Conservation (phyloP, 2,797 vertebrate genomes). For the Muscicapa striata region DNA sequence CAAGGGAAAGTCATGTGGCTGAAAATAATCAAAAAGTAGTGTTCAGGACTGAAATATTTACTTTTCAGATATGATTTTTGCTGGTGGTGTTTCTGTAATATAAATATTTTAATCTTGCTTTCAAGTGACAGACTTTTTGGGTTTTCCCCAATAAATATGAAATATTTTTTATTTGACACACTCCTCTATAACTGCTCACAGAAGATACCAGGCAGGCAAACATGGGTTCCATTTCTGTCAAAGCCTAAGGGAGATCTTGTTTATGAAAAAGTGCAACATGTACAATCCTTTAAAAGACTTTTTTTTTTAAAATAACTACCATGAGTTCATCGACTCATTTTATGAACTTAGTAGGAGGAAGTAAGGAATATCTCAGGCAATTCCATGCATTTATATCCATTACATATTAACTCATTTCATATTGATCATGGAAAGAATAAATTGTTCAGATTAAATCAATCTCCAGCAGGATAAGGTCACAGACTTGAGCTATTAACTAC, state of each 20-base stretch:
- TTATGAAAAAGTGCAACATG: not conserved
- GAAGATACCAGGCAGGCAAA: not conserved
- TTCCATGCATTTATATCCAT: conserved; percentile 17
- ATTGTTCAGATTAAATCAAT: conserved; percentile 33
- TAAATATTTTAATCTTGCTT: conserved; percentile 67
- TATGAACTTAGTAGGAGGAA: not conserved
- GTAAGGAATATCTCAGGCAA: not conserved
- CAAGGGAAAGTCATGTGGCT: conserved; percentile 32
- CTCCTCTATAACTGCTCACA: not conserved
- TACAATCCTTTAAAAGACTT: not conserved
- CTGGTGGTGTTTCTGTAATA: conserved; percentile 50
- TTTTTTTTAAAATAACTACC: not conserved
- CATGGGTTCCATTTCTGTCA: not conserved
- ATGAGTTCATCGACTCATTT: not conserved
- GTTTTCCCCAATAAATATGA: not conserved
- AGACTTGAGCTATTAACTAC: not conserved
- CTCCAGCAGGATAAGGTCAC: conserved; percentile 6
- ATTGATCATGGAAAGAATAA: conserved; percentile 12
- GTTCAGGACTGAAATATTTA: conserved; percentile 40
- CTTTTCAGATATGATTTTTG: conserved; percentile 60
- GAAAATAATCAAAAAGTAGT: conserved; percentile 51
- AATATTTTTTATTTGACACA: not conserved
- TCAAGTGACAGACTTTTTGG: not conserved
- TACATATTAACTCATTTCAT: conserved; percentile 16
- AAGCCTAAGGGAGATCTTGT: not conserved